Conservation (phyloP, 37 sponge, comb jelly and placozoan species). For the Bolinopsis microptera region DNA sequence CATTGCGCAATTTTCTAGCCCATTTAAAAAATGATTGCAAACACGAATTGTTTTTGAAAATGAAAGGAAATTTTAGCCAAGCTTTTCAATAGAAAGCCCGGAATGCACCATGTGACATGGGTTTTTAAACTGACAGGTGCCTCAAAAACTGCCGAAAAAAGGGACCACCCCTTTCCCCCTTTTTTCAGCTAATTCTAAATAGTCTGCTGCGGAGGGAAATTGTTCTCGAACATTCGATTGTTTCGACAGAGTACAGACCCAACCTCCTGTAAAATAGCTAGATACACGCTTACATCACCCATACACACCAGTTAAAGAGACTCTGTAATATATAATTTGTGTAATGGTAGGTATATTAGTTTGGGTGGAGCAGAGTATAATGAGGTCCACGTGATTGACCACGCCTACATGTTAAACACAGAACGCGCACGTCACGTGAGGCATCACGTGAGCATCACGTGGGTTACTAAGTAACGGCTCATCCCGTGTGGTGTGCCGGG, state of each 20-base stretch:
- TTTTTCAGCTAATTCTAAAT: background rate
- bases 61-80: background rate
- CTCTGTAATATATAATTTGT: background rate
- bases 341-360: constrained; percentile 57
- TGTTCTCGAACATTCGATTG: background rate
- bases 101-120: background rate
- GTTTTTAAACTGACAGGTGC: background rate
- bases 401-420: constrained; percentile 40
- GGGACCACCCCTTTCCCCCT: too few relatives aligned
- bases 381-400: constrained; percentile 26
- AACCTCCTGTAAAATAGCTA: background rate
- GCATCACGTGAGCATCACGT: constrained; percentile 9
- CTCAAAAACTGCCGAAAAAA: too few relatives aligned
- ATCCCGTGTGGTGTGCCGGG: constrained; percentile 34
- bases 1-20: background rate
- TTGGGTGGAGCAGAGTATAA: constrained; percentile 41
- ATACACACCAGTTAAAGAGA: background rate
- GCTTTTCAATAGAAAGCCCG: too few relatives aligned
- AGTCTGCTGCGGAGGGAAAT: background rate
- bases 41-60: background rate
- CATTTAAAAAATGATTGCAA: background rate
- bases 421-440: background rate
- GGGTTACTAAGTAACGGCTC: constrained; percentile 51
- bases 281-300: background rate
- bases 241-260: background rate